A percentile compares a stretch with the other conserved stretches of the same genome.
Evolutionary conservation across 2,888 invertebrate species (phyloP).

Genomic region (Balanococcus diminutus): DNA sequence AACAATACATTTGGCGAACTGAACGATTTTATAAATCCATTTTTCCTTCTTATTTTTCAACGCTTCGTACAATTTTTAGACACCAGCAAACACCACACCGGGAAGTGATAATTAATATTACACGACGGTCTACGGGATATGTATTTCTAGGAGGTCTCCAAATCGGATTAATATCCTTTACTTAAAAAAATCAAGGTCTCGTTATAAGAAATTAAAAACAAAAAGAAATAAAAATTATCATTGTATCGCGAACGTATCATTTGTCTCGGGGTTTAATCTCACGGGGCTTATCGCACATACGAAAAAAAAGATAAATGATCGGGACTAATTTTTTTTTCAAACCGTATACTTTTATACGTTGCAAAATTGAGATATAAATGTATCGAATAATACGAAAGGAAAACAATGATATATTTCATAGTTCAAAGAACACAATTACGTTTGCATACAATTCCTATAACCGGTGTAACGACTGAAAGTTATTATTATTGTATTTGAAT

Average conservation of each 20-base stretch:
- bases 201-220: slow-evolving; percentile 16
- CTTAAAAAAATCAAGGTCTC: slow-evolving; percentile 34
- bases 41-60: not conserved
- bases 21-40: not conserved
- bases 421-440: slow-evolving; percentile 9
- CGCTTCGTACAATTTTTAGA: not conserved
- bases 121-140: slow-evolving; percentile 21
- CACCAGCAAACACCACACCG: slow-evolving; percentile 14
- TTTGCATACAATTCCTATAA: not conserved
- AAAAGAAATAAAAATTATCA: slow-evolving; percentile 11
- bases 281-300: slow-evolving; percentile 13
- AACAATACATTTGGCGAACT: not conserved
- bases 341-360: not conserved
- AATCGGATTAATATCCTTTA: slow-evolving; percentile 37
- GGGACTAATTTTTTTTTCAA: not conserved
- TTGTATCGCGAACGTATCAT: not conserved
- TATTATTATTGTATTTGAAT: slow-evolving; percentile 20
- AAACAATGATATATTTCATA: not conserved
- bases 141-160: slow-evolving; percentile 35
- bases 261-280: slow-evolving; percentile 18
- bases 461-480: not conserved
- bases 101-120: slow-evolving; percentile 36
- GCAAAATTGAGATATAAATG: slow-evolving; percentile 37
- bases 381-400: not conserved
- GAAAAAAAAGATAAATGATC: slow-evolving; percentile 24